phyloP scores from a whole-genome alignment of 1,140 invertebrate genomes.

The Steinernema khuongi region DNA sequence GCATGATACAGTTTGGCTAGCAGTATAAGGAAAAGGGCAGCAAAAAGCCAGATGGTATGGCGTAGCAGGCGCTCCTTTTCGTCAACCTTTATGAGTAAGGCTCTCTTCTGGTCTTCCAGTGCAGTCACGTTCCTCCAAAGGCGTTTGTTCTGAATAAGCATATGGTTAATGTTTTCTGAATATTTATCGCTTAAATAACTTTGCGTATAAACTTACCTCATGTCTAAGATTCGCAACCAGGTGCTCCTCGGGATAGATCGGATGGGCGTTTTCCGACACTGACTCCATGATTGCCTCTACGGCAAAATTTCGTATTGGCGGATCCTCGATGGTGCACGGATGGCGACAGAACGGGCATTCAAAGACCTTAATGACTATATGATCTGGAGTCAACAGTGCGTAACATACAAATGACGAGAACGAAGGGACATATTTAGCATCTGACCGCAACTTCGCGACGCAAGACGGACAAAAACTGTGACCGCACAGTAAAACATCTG shows the following conservation, averaged over 20 bases:
- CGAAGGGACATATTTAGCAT: not conserved
- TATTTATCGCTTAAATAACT: too few relatives aligned
- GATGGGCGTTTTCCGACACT: not conserved
- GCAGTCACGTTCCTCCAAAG: not conserved
- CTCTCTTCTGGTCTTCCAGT: not conserved
- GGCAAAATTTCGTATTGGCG: not conserved
- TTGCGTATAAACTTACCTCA: not conserved
- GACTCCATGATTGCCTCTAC: not conserved
- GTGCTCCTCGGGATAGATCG: not conserved
- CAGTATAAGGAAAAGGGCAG: not conserved
- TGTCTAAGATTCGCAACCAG: not conserved
- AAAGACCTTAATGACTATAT: not conserved
- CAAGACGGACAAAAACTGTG: not conserved
- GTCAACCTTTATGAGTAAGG: not conserved
- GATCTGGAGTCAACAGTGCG: not conserved
- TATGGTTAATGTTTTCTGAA: not conserved
- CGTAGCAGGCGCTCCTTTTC: not conserved
- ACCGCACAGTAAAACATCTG: not conserved
- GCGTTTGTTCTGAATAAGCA: not conserved
- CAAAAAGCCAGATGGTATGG: not conserved
- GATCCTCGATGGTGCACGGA: not conserved
- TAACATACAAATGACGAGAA: not conserved
- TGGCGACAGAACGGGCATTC: conserved; percentile 3
- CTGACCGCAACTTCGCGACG: not conserved
- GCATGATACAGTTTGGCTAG: too few relatives aligned